Evolutionary conservation across 2,113 vertebrate genomes (phyloP).

Genomic region (Tylochromis polylepis): DNA sequence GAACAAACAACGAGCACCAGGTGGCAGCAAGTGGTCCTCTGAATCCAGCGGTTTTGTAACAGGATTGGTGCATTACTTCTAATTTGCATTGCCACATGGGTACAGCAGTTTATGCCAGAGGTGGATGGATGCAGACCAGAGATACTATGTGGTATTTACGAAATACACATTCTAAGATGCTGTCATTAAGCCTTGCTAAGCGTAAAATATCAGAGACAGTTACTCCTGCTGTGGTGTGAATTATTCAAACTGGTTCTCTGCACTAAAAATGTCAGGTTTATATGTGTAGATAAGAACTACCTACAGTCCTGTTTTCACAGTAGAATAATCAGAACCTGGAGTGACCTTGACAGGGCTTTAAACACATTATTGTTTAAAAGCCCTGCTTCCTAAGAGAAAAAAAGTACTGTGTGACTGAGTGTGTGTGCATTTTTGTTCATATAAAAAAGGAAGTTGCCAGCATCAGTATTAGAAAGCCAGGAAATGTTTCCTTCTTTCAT

Average conservation of each 20-base stretch:
- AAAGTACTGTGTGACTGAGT: background rate
- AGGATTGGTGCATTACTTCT: background rate
- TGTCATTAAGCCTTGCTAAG: background rate
- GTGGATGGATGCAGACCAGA: background rate
- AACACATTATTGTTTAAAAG: slow-evolving; percentile 38
- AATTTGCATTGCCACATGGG: background rate
- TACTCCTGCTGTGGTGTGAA: background rate
- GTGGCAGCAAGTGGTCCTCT: slow-evolving; percentile 38
- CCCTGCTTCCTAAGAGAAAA: slow-evolving; percentile 1
- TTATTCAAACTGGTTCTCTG: background rate
- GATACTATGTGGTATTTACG: background rate
- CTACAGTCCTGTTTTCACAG: slow-evolving; percentile 21
- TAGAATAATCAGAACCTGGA: background rate
- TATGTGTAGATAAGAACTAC: background rate
- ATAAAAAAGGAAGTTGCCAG: slow-evolving; percentile 35
- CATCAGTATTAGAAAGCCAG: slow-evolving; percentile 58
- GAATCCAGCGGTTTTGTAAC: background rate
- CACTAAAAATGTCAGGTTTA: background rate
- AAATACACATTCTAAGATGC: background rate
- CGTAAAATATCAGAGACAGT: background rate
- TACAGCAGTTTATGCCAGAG: background rate
- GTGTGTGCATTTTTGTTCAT: background rate
- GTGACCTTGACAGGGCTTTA: slow-evolving; percentile 15
- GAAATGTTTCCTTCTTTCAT: slow-evolving; percentile 51
- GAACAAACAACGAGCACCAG: slow-evolving; percentile 12